A percentile compares a stretch with the other conserved stretches of the same genome.
phyloP scores from a whole-genome alignment of 1,140 invertebrate genomes.

The Tachypleus tridentatus region DNA sequence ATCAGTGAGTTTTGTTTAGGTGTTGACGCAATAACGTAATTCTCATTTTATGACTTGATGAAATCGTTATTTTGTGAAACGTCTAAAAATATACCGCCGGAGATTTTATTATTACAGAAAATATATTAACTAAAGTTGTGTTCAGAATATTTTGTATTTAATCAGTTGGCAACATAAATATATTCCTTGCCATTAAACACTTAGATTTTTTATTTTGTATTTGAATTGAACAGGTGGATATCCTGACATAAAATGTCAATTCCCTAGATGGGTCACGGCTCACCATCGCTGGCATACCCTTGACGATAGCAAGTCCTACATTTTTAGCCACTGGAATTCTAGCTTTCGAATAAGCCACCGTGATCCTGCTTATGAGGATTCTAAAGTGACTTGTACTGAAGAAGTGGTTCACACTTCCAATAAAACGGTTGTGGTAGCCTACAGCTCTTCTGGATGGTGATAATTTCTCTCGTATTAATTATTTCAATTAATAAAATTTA shows the following conservation, averaged over 20 bases:
- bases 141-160: not conserved
- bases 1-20: too few relatives aligned
- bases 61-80: too few relatives aligned
- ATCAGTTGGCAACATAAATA: not conserved
- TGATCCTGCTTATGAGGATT: slow-evolving; percentile 1
- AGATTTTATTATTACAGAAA: not conserved
- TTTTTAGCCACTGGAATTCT: slow-evolving; percentile 57
- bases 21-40: too few relatives aligned
- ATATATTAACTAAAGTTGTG: too few relatives aligned
- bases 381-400: slow-evolving; percentile 17
- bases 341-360: slow-evolving; percentile 36
- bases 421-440: slow-evolving; percentile 15
- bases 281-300: slow-evolving; percentile 24
- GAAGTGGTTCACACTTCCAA: slow-evolving; percentile 10
- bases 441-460: slow-evolving; percentile 27
- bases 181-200: not conserved
- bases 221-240: slow-evolving; percentile 36
- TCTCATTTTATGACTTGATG: too few relatives aligned
- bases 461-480: not conserved
- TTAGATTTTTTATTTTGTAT: not conserved
- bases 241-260: slow-evolving; percentile 29
- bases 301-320: slow-evolving; percentile 47
- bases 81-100: not conserved
- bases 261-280: slow-evolving; percentile 22
- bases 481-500: too few relatives aligned